Evolutionary conservation across 2,888 invertebrate species (phyloP).

Genomic region (Xylota sylvarum): DNA sequence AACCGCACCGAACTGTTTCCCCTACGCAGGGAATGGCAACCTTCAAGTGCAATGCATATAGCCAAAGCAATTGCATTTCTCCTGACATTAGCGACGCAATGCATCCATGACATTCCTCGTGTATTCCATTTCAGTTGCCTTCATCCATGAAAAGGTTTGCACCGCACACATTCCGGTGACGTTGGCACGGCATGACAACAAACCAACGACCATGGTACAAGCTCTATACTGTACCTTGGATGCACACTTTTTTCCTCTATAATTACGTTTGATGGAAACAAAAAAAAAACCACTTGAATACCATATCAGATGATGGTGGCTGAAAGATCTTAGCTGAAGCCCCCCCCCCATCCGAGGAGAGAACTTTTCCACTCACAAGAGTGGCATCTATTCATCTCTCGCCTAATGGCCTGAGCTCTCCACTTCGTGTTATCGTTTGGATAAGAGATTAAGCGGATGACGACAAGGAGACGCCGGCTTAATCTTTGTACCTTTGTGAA

Average conservation of each 20-base stretch:
- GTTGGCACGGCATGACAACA: slow-evolving; percentile 39
- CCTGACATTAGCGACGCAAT: slow-evolving; percentile 54
- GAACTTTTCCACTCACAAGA: background rate
- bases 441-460: slow-evolving; percentile 19
- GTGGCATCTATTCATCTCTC: slow-evolving; percentile 59
- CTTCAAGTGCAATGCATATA: slow-evolving; percentile 51
- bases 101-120: slow-evolving; percentile 71
- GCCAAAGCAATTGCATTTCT: slow-evolving; percentile 41
- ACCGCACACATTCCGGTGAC: slow-evolving; percentile 57
- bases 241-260: slow-evolving; percentile 57
- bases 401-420: slow-evolving; percentile 43
- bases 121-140: slow-evolving; percentile 68
- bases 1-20: slow-evolving; percentile 19
- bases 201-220: slow-evolving; percentile 30
- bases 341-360: slow-evolving; percentile 13
- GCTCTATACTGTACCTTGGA: slow-evolving; percentile 35
- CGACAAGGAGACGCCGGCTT: slow-evolving; percentile 11
- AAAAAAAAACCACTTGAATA: slow-evolving; percentile 28
- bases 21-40: slow-evolving; percentile 29
- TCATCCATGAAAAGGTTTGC: slow-evolving; percentile 68
- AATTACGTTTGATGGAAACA: slow-evolving; percentile 34
- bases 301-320: slow-evolving; percentile 44
- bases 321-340: slow-evolving; percentile 27
- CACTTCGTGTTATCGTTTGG: slow-evolving; percentile 6
- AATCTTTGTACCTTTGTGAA: slow-evolving; percentile 22